Evolutionary conservation across 2,797 vertebrate species (phyloP).

Genomic region (Macroramphosus scolopax): DNA sequence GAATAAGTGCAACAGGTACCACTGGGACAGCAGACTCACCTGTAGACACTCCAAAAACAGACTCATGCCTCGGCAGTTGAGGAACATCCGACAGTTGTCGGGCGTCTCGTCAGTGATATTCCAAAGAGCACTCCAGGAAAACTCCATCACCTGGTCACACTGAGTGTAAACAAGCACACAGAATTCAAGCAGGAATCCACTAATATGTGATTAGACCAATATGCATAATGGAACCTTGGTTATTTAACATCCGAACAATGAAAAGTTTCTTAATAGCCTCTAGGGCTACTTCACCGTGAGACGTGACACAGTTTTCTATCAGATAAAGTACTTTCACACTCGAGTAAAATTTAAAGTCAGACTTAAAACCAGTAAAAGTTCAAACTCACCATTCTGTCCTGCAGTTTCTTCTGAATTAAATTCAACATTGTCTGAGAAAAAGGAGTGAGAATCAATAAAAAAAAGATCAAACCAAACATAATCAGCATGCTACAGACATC

Average conservation of each 20-base stretch:
- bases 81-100: slow-evolving; percentile 98
- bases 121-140: slow-evolving; percentile 98
- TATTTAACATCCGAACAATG: too few relatives aligned
- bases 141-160: slow-evolving; percentile 99
- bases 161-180: slow-evolving; percentile 43
- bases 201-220: too few relatives aligned
- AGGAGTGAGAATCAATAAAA: neutral
- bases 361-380: neutral
- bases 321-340: too few relatives aligned
- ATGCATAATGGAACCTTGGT: too few relatives aligned
- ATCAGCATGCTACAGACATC: too few relatives aligned
- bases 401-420: slow-evolving; percentile 94
- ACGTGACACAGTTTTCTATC: too few relatives aligned
- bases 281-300: too few relatives aligned
- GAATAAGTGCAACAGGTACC: too few relatives aligned
- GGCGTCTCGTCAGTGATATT: slow-evolving; percentile 99
- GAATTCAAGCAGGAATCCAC: neutral
- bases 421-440: slow-evolving; percentile 93
- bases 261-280: too few relatives aligned
- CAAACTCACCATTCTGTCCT: slow-evolving; percentile 88
- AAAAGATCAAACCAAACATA: neutral
- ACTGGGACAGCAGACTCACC: slow-evolving; percentile 69
- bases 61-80: slow-evolving; percentile 93
- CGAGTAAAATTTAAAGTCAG: neutral
- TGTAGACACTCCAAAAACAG: slow-evolving; percentile 94